These are phyloP conservation scores for Chydorus sphaericus DNA, from an alignment of 2,888 invertebrate species.

Conservation along the genomic window DNA sequence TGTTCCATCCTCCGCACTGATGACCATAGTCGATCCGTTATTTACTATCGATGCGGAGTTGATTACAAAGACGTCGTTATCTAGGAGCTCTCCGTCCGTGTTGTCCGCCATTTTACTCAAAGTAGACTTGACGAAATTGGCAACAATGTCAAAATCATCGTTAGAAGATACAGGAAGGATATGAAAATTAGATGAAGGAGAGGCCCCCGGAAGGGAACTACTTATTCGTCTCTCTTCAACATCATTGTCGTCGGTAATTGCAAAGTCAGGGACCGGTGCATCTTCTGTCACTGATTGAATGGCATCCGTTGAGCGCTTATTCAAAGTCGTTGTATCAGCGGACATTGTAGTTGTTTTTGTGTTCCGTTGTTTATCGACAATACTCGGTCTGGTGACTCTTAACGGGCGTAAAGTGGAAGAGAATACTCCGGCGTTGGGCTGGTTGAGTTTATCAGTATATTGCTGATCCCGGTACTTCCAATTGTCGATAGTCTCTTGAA, in stretches of 20 bases:
- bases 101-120: not conserved
- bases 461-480: constrained; percentile 1
- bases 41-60: not conserved
- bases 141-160: constrained; percentile 10
- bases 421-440: not conserved
- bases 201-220: too few species aligned
- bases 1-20: not conserved
- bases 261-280: not conserved
- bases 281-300: not conserved
- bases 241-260: not conserved
- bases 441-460: not conserved
- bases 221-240: too few species aligned
- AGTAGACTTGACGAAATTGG: constrained; percentile 10
- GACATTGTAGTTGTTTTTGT: not conserved
- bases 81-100: not conserved
- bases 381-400: too few species aligned
- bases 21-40: not conserved
- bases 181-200: constrained; percentile 5
- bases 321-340: not conserved
- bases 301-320: not conserved
- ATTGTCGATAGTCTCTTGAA: not conserved
- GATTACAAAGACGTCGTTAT: not conserved
- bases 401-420: not conserved
- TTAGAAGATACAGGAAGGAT: constrained; percentile 2
- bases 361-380: too few species aligned